phyloP scores from a whole-genome alignment of 2,888 invertebrate genomes.

The Ophion costatus region DNA sequence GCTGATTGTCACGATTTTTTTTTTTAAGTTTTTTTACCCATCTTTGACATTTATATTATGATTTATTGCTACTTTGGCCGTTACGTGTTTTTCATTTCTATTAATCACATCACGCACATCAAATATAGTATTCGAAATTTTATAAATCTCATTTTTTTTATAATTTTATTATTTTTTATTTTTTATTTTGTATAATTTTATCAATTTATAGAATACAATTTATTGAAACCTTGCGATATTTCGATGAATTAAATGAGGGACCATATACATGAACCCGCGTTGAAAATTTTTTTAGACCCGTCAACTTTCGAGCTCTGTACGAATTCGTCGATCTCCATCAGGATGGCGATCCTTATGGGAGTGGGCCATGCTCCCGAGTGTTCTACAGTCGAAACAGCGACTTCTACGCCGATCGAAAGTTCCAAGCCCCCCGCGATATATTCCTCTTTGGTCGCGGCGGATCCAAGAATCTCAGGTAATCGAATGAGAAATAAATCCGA shows the following conservation, averaged over 20 bases:
- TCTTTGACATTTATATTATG: too few species aligned
- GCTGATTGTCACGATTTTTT: too few species aligned
- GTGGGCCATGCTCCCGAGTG: conserved; percentile 90
- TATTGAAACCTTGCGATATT: background rate
- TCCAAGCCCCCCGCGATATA: conserved; percentile 92
- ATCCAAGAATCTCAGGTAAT: conserved; percentile 90
- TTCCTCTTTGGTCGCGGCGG: conserved; percentile 95
- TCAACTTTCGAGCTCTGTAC: conserved; percentile 93
- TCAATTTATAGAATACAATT: background rate
- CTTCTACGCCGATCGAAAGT: conserved; percentile 89
- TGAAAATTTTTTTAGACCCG: conserved; percentile 86
- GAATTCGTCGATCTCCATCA: conserved; percentile 95
- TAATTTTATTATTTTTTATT: too few species aligned
- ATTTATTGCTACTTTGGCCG: too few species aligned
- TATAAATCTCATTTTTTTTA: too few species aligned
- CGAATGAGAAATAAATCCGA: conserved; percentile 28
- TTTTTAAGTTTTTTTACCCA: too few species aligned
- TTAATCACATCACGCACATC: too few species aligned
- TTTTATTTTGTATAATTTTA: too few species aligned
- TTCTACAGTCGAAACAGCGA: conserved; percentile 88
- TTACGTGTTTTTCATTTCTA: too few species aligned
- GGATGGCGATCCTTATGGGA: conserved; percentile 92
- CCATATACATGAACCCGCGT: background rate
- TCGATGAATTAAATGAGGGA: background rate
- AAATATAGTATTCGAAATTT: background rate